Percentiles rank a stretch among this genome's conserved stretches.
phyloP scores from a whole-genome alignment of 2,888 invertebrate species.

The Drosophila recens region DNA sequence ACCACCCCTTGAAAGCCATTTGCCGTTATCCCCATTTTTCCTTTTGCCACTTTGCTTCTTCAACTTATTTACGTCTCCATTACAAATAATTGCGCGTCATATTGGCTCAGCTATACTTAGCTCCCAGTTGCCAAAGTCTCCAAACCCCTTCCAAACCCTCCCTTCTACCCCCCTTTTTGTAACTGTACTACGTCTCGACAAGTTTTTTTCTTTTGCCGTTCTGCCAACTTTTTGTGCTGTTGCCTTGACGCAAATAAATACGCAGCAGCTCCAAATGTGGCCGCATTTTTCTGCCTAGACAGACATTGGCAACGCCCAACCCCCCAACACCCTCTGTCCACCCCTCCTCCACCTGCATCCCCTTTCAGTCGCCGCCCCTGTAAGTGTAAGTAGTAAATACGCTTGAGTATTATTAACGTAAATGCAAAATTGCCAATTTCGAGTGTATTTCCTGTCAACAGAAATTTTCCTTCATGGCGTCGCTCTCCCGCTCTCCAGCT shows the following conservation, averaged over 20 bases:
- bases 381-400: slow-evolving; percentile 82
- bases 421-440: slow-evolving; percentile 86
- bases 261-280: slow-evolving; percentile 49
- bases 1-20: slow-evolving; percentile 22
- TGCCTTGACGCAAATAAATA: slow-evolving; percentile 40
- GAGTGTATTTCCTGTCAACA: slow-evolving; percentile 85
- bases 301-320: slow-evolving; percentile 48
- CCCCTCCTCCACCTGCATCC: not conserved
- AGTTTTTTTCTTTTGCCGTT: slow-evolving; percentile 6
- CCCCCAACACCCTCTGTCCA: not conserved
- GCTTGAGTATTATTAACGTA: slow-evolving; percentile 85
- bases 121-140: slow-evolving; percentile 35
- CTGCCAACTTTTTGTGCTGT: slow-evolving; percentile 29
- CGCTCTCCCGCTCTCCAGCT: not conserved
- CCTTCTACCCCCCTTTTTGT: not conserved
- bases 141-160: not conserved
- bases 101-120: slow-evolving; percentile 80
- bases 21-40: slow-evolving; percentile 45
- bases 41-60: slow-evolving; percentile 80
- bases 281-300: slow-evolving; percentile 64
- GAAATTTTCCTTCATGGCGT: slow-evolving; percentile 75
- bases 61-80: slow-evolving; percentile 83
- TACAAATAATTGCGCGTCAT: slow-evolving; percentile 85
- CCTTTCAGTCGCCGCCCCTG: not conserved
- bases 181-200: slow-evolving; percentile 5